phyloP scores from a whole-genome alignment of 2,888 invertebrate species.

The Clivina fossor region DNA sequence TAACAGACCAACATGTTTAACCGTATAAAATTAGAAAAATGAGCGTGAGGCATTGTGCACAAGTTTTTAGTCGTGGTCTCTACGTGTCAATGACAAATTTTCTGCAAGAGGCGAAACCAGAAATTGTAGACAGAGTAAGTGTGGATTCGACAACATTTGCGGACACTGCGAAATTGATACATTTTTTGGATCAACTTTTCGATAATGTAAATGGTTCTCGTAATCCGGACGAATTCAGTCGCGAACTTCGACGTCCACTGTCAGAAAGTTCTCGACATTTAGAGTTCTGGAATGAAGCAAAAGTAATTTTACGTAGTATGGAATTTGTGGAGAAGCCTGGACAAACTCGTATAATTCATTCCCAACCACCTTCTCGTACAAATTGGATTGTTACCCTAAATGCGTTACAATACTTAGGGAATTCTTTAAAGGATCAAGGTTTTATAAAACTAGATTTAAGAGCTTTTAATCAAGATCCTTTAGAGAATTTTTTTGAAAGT shows the following conservation, averaged over 20 bases:
- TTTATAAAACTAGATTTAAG: constrained; percentile 4
- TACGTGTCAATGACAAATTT: constrained; percentile 3
- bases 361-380: background rate
- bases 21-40: too few species aligned
- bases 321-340: constrained; percentile 6
- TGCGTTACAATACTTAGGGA: constrained; percentile 12
- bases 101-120: background rate
- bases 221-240: background rate
- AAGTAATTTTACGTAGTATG: constrained; percentile 9
- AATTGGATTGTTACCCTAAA: constrained; percentile 18
- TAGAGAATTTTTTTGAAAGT: constrained; percentile 17
- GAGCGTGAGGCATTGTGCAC: background rate
- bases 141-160: background rate
- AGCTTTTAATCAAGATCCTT: constrained; percentile 11
- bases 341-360: background rate
- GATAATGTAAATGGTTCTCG: constrained; percentile 14
- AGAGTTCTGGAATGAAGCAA: constrained; percentile 5
- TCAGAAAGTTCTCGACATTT: constrained; percentile 2
- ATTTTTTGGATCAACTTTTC: constrained; percentile 16
- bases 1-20: too few species aligned
- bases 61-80: constrained; percentile 9
- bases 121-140: background rate
- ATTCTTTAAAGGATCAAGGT: constrained; percentile 5
- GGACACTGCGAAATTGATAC: constrained; percentile 4
- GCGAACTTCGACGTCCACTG: background rate